A percentile compares a stretch with the other conserved stretches of the same genome.
Evolutionary conservation across 2,113 vertebrate species (phyloP).

Genomic region (Myotis yumanensis): DNA sequence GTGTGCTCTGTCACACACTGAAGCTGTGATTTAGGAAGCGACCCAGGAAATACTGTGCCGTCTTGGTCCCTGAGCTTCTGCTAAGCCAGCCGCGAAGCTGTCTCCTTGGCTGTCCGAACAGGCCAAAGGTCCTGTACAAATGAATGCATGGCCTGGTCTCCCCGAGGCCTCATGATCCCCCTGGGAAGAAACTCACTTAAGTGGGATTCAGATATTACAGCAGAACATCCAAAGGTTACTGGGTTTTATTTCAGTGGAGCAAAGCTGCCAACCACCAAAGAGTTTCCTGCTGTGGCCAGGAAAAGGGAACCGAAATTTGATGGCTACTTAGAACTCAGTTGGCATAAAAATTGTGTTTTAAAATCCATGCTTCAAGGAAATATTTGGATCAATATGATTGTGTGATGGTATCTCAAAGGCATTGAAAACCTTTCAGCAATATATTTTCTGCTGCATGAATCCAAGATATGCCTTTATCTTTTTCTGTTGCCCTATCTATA

Average conservation of each 20-base stretch:
- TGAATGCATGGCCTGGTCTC: not conserved
- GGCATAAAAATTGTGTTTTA: not conserved
- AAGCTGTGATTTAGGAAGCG: not conserved
- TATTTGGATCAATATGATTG: constrained; percentile 8
- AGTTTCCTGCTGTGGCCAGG: not conserved
- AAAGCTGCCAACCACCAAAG: not conserved
- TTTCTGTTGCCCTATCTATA: not conserved
- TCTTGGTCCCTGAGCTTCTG: not conserved
- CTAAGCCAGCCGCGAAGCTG: not conserved
- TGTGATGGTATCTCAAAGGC: not conserved
- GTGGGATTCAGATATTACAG: not conserved
- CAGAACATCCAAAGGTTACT: not conserved
- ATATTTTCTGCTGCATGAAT: not conserved
- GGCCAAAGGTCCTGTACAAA: not conserved
- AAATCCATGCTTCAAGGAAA: not conserved
- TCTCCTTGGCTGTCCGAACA: not conserved
- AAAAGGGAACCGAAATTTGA: not conserved
- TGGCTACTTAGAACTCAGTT: not conserved
- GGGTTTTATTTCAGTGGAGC: not conserved
- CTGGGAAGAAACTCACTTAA: not conserved
- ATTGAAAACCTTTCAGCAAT: not conserved
- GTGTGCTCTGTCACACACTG: not conserved
- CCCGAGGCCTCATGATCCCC: fast-evolving
- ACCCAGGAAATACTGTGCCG: not conserved
- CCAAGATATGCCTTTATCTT: not conserved